Evolutionary conservation across 2,888 invertebrate genomes (phyloP).

Genomic region (Melanophora roralis): DNA sequence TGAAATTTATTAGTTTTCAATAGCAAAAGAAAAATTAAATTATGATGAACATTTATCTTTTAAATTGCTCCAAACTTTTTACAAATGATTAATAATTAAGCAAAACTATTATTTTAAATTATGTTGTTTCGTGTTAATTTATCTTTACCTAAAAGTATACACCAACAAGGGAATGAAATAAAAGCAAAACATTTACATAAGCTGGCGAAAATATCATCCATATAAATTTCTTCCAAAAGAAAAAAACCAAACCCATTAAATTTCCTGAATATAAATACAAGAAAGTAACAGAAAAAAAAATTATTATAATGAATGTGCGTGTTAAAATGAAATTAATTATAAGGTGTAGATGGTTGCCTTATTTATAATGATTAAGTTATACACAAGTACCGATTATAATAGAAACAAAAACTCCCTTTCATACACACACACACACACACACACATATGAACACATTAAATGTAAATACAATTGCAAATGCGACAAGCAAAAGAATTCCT

Average conservation of each 20-base stretch:
- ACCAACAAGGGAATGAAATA: not conserved
- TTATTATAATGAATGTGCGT: constrained; percentile 52
- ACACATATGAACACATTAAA: not conserved
- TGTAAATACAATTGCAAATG: not conserved
- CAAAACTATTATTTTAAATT: not conserved
- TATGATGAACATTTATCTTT: constrained; percentile 2
- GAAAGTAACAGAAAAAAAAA: not conserved
- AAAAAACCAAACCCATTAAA: not conserved
- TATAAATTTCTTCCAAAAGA: constrained; percentile 11
- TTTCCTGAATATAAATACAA: not conserved
- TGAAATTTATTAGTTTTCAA: not conserved
- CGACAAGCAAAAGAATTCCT: constrained; percentile 11
- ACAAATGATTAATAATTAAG: not conserved
- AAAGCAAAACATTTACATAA: constrained; percentile 10
- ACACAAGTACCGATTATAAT: not conserved
- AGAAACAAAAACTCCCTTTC: not conserved
- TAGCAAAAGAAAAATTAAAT: not conserved
- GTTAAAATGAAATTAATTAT: constrained; percentile 59
- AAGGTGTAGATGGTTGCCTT: constrained; percentile 52
- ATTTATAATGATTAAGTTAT: constrained; percentile 58
- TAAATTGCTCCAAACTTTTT: not conserved
- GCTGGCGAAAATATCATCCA: constrained; percentile 23
- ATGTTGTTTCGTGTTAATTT: no score
- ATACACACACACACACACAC: not conserved
- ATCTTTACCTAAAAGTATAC: no score